Base-by-base conservation (phyloP, 2,888 invertebrate genomes). In the Sipha maydis region DNA sequence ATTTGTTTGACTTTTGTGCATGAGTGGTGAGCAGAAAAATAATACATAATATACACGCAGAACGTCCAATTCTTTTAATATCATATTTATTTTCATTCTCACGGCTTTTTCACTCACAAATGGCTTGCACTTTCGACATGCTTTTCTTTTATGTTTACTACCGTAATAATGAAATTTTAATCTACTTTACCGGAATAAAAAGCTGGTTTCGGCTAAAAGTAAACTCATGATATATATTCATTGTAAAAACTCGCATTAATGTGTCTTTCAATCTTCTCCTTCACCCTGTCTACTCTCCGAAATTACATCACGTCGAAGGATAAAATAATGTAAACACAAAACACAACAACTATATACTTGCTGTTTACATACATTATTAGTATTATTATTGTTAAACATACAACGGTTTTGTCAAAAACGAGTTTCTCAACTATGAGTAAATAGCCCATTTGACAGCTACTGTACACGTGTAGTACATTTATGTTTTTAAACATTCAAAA, bases 71-170 rank as follows among this genome's bases (percentile, higher is more conserved):
- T 73, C 31, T 83, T 41, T 73, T 83, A 31, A 83, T 71, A 31
- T 83, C 48, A 83, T 71, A 31, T 83, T 71, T 41, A 83, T 83
- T 83, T 73, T 73, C 34, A 9, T 38, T 61, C 61, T 79, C 61
- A 17, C 61, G 48, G 71, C 31, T 73, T 61, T 80, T 54, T 25
- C 48, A 54, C 48, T 71, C 28, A 38, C 28, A 11, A 83, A 71
- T 48, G 48, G 83, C 54, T 83, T 54, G 71, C 83, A 71, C 48
- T 82, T 28, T 82, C 25, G 31, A 48, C 21, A 25, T 82, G 48
- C 48, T 83, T 71, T 83, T 71, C 71, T 71, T 71, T 71, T 71
- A 48, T 69, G 83, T 71, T 83, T 83, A 48, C 83, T 71, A 82
- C 69, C 69, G 31, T 25, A 25, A 54, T 71, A 73, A 83, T 73